Evolutionary conservation across 2,113 vertebrate genomes (phyloP).

Genomic region (Herpailurus yagouaroundi): DNA sequence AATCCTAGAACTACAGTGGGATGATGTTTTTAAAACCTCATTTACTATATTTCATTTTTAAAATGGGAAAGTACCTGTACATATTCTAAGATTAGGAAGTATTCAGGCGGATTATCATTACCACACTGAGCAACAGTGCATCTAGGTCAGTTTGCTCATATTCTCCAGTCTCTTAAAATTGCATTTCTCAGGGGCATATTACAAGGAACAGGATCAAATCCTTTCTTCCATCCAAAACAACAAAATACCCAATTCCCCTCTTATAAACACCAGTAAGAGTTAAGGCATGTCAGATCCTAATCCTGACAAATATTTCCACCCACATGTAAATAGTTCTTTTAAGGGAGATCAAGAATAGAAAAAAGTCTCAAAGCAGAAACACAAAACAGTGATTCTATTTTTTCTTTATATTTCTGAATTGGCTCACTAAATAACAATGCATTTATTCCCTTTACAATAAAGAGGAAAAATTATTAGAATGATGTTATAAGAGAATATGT

Average conservation of each 20-base stretch:
- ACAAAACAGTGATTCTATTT: not conserved
- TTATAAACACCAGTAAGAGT: not conserved
- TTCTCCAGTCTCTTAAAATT: not conserved
- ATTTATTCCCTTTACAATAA: not conserved
- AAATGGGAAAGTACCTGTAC: not conserved
- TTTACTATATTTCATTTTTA: not conserved
- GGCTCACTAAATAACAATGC: not conserved
- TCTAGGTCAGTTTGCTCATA: not conserved
- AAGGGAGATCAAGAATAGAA: not conserved
- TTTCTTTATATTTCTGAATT: constrained; percentile 31
- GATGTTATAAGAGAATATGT: not conserved
- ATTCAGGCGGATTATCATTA: not conserved
- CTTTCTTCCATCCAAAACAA: not conserved
- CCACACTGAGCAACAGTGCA: not conserved
- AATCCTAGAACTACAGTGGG: not conserved
- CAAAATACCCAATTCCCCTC: not conserved
- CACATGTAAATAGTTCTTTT: not conserved
- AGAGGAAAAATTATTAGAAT: not conserved
- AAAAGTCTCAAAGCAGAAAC: not conserved
- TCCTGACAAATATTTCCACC: constrained; percentile 37
- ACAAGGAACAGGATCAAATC: not conserved
- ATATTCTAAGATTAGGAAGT: not conserved
- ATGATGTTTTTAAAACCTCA: not conserved
- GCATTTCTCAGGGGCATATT: not conserved
- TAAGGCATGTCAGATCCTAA: not conserved